Conservation (phyloP, 2,888 invertebrate genomes). For the Fissipunctia ypsillon region DNA sequence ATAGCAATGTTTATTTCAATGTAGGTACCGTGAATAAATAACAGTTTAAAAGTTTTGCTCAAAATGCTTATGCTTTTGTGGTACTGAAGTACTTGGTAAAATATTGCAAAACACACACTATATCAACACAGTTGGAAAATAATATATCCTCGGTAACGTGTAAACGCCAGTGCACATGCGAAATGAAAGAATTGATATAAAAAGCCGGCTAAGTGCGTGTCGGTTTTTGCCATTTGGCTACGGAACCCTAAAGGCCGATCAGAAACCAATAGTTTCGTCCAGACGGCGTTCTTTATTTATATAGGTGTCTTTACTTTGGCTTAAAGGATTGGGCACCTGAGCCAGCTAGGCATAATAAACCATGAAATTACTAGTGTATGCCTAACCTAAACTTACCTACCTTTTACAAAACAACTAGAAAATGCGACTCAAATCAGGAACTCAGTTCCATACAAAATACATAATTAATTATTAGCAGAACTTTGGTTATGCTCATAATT, state of each 20-base stretch:
- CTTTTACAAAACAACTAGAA: background rate
- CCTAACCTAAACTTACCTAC: background rate
- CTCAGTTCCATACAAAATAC: background rate
- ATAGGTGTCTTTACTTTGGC: slow-evolving; percentile 75
- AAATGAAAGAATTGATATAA: slow-evolving; percentile 49
- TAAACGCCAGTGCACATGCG: slow-evolving; percentile 20
- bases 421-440: background rate
- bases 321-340: slow-evolving; percentile 72
- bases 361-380: background rate
- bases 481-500: too few relatives aligned
- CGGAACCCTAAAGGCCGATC: slow-evolving; percentile 33
- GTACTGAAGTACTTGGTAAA: background rate
- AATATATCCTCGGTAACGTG: background rate
- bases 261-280: slow-evolving; percentile 60
- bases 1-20: background rate
- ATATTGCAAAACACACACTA: background rate
- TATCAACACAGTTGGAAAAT: background rate
- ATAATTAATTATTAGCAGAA: background rate
- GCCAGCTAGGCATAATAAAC: slow-evolving; percentile 28
- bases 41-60: background rate
- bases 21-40: background rate
- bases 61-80: background rate
- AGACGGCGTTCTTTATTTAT: slow-evolving; percentile 67
- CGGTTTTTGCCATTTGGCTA: background rate
- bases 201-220: slow-evolving; percentile 22